Evolutionary conservation across 2,113 vertebrate genomes (phyloP), one percentile per base, ranked within the genome.

Genomic region (Struthio camelus): DNA sequence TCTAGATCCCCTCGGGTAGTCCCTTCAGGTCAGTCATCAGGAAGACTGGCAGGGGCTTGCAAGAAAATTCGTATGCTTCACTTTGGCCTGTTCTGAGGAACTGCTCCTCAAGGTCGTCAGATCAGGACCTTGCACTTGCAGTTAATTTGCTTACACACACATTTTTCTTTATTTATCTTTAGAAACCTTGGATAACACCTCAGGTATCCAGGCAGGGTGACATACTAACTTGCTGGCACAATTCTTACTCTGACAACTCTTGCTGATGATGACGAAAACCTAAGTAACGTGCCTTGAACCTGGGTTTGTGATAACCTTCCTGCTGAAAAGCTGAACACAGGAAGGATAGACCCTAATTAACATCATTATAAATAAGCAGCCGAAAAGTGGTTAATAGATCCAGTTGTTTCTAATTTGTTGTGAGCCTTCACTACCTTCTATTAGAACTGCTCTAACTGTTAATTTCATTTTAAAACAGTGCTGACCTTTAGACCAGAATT

Each of bases 401-500:
- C 16, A 65, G 11, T 64, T 69, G 56, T 53, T 62, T 61, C n/a
- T 77, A 53, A 78, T 75, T 36, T 67, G 4, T 13, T 75, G 10
- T 27, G 28, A 91, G n/a, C 10, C 8, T 15, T 5, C 0, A n/a
- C 38, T n/a, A 53, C 25, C 34, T 62, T 56, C 62, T 65, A 44
- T 67, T 13, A 40, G 38, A 38, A 85, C 14, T 62, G 24, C 59
- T 72, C 59, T 42, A 6, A n/a, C 25, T 22, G 38, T 23, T 89
- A n/a, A 34, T 92, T 89, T 76, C 56, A 69, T 83, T 86, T 96
- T 86, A 87, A 95, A 97, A 76, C 58, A 20, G 25, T 67, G 61
- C 98, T 98, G 94, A 99, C 99, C 99, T 99, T 99, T 89, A 99
- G 98, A 85, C 98, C 98, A 23, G 99, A 99, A 97, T 99, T 99